phyloP scores from a whole-genome alignment of 1,140 invertebrate genomes.

The Sycophila sp. region DNA sequence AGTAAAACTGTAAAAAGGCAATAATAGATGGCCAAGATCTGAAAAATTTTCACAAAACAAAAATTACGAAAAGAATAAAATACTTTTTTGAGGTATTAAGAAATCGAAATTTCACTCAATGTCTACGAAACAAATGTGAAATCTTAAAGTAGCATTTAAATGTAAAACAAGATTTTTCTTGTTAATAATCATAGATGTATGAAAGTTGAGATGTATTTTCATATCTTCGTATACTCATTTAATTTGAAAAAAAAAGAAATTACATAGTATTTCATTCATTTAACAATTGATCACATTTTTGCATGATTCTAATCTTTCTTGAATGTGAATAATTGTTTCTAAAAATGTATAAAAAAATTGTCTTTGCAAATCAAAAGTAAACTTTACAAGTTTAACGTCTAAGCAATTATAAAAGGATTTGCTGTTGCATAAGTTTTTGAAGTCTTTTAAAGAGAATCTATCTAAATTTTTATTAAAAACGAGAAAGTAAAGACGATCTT shows the following conservation, averaged over 20 bases:
- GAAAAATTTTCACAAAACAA: constrained; percentile 3
- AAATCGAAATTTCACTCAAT: not conserved
- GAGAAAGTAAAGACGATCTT: not conserved
- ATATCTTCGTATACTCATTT: too few relatives aligned
- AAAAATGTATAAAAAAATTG: constrained; percentile 6
- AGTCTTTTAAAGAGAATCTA: constrained; percentile 13
- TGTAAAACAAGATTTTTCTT: not conserved
- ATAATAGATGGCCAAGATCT: constrained; percentile 8
- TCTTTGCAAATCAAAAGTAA: not conserved
- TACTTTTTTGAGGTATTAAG: not conserved
- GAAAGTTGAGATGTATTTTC: not conserved
- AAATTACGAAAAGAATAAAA: not conserved
- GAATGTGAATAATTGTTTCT: not conserved
- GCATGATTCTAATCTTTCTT: not conserved
- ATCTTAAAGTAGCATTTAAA: constrained; percentile 10
- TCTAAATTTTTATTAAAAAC: not conserved
- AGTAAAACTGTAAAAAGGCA: constrained; percentile 33
- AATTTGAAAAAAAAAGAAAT: too few relatives aligned
- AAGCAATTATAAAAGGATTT: not conserved
- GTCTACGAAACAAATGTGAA: not conserved
- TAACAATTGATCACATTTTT: not conserved
- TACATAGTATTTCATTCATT: not conserved
- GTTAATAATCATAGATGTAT: not conserved
- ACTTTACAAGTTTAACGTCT: not conserved
- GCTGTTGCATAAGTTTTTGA: constrained; percentile 12